Evolutionary conservation across 2,113 vertebrate species (phyloP), one percentile per base, ranked within the genome.

Genomic region (Forbesichthys agassizii): DNA sequence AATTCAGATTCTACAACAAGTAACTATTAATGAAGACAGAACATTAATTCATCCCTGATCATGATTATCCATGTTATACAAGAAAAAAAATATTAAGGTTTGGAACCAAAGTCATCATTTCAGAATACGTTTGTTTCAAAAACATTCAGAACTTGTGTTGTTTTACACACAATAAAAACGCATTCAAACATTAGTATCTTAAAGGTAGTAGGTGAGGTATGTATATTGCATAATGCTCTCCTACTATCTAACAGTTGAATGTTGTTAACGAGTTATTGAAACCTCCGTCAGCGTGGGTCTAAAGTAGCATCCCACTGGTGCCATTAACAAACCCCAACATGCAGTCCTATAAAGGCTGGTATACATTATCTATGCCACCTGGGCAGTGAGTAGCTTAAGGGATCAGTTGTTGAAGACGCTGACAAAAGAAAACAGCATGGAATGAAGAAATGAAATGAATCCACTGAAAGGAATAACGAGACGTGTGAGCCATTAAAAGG

Each of bases 41-140:
- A 62, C 20, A 74, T 69, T 64, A 79, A 81, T 71, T 78, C 55
- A 72, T 86, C 85, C 79, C 83, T 85, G 82, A 85, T 79, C 65
- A 79, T 85, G 84, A 80, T 65, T 66, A 42, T 59, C 62, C 53
- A 75, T 67, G 73, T 67, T 59, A 33, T 11, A 42, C 33, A 42
- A 60, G 11, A 42, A 61, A 61, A 1, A 6, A 6, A 62, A 48
- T 42, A 61, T 10, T 0, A 59, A n/a, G 46, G 60, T 9, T 33
- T 36, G 12, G 71, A 79, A 71, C 48, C 33, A 76, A 78, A 66
- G 58, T 69, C 52, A 20, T 16, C 62, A 62, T 76, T 80, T 78
- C 64, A 81, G 79, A 86, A 85, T 74, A 65, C 72, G 55, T 79
- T 79, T 27, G 20, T 27, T 69, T 71, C 68, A 80, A 79, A 85